phyloP scores from a whole-genome alignment of 2,888 invertebrate genomes.

The Ariolimax columbianus region DNA sequence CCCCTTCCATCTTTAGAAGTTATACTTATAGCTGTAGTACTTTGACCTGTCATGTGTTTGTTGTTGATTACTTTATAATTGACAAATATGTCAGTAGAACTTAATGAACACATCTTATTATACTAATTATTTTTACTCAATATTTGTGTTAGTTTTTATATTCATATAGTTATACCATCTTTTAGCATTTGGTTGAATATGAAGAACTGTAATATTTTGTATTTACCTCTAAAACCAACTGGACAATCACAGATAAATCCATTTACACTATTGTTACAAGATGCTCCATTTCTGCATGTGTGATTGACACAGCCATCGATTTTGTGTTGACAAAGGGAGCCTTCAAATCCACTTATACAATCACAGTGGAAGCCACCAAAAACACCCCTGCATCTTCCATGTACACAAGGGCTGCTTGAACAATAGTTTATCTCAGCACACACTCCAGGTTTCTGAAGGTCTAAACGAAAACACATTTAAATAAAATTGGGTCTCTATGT shows the following conservation, averaged over 20 bases:
- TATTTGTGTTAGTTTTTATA: too few relatives aligned
- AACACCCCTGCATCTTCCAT: constrained; percentile 22
- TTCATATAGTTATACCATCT: too few relatives aligned
- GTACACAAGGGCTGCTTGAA: constrained; percentile 18
- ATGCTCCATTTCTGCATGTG: constrained; percentile 16
- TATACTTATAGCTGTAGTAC: too few relatives aligned
- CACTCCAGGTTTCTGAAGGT: neutral
- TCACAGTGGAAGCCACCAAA: constrained; percentile 15
- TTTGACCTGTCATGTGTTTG: too few relatives aligned
- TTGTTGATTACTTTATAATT: too few relatives aligned
- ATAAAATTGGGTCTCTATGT: neutral
- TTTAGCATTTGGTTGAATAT: too few relatives aligned
- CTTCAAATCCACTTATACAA: constrained; percentile 26
- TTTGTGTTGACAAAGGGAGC: constrained; percentile 24
- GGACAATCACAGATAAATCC: constrained; percentile 9
- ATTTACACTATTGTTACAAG: neutral
- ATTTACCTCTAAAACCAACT: constrained; percentile 10
- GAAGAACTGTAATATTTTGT: neutral
- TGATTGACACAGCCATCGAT: constrained; percentile 21
- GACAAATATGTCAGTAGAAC: too few relatives aligned
- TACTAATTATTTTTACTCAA: too few relatives aligned
- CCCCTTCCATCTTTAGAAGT: too few relatives aligned
- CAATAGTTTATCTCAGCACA: constrained; percentile 21
- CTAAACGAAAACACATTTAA: neutral
- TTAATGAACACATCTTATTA: too few relatives aligned